A percentile compares a stretch with the other conserved stretches of the same genome.
Evolutionary conservation across 1,140 invertebrate genomes (phyloP).

Genomic region (Chrysomallon squamiferum): DNA sequence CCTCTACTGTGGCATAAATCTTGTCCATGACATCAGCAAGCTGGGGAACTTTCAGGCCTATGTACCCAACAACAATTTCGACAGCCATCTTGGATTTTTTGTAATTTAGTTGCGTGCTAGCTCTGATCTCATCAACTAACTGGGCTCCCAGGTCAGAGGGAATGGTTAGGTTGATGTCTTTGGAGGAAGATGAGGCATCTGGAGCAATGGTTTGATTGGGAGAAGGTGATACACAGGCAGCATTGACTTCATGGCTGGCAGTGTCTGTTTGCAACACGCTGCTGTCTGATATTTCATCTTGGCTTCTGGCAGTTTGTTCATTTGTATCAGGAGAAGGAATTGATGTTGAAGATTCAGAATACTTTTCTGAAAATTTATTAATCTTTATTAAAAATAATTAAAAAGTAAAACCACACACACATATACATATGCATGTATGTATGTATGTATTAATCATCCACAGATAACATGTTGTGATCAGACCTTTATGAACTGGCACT

Average conservation of each 20-base stretch:
- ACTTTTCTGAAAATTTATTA: too few relatives aligned
- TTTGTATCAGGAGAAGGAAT: too few relatives aligned
- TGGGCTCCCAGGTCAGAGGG: slow-evolving; percentile 43
- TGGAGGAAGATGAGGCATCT: not conserved
- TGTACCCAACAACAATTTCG: slow-evolving; percentile 73
- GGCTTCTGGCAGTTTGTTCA: too few relatives aligned
- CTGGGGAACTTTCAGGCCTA: slow-evolving; percentile 48
- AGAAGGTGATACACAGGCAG: not conserved
- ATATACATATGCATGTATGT: too few relatives aligned
- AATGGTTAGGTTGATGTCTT: slow-evolving; percentile 4
- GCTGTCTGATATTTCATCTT: too few relatives aligned
- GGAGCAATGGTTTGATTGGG: not conserved
- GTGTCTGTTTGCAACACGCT: too few relatives aligned
- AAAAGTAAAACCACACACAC: too few relatives aligned
- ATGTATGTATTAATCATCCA: too few relatives aligned
- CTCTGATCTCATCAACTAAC: slow-evolving; percentile 70
- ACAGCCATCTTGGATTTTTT: slow-evolving; percentile 85
- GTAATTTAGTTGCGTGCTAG: slow-evolving; percentile 84
- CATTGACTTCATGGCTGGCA: slow-evolving; percentile 1
- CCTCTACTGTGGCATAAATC: slow-evolving; percentile 31
- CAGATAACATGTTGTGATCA: too few relatives aligned
- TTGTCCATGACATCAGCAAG: slow-evolving; percentile 42
- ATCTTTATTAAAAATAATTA: too few relatives aligned
- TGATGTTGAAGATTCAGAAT: too few relatives aligned
- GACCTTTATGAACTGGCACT: too few relatives aligned